Evolutionary conservation across 2,888 invertebrate species (phyloP), one percentile per base, ranked within the genome.

Genomic region (Apoda limacodes): DNA sequence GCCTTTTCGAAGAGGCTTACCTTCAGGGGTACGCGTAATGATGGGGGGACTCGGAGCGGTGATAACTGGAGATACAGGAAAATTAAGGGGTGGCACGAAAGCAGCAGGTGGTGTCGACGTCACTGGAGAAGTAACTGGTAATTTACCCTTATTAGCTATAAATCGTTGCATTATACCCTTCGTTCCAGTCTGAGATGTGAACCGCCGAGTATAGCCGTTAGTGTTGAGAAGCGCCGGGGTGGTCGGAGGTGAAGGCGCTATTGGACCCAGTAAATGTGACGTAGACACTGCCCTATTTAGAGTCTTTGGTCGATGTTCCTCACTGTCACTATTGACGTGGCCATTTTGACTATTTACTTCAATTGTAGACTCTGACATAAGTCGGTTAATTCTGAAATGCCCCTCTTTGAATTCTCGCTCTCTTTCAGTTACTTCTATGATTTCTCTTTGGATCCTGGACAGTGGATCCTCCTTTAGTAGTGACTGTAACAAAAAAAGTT

Each of bases 111-210:
- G 51, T 2, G 64, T 52, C 2, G 67, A 56, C 30, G 55, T 39
- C 2, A 45, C 53, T 3, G 67, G 61, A 1, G 67, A 55, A 3
- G 65, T 52, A 15, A 68, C 48, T 2, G 75, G 71, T 34, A 88
- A 54, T 65, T 88, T 90, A 13, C 93, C 93, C 32, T 90, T 85
- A 14, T 88, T 89, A 35, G 90, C 91, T 39, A 93, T 85, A 59
- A 92, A 92, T 53, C 91, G 85, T 53, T 93, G 90, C 93, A 93
- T 93, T 13, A 93, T 83, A 9, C 93, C 93, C 55, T 86, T 91
- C 37, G 88, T 88, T 9, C 85, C 83, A 3, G 82, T 83, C 40
- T 82, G 85, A 5, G 86, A 86, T 4, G 86, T 83, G 50, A 89
- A 88, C 15, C 87, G 83, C 38, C 84, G 78, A 30, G 76, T 72